phyloP scores from a whole-genome alignment of 2,797 vertebrate genomes.

The Petrocephalus schoutedeni region DNA sequence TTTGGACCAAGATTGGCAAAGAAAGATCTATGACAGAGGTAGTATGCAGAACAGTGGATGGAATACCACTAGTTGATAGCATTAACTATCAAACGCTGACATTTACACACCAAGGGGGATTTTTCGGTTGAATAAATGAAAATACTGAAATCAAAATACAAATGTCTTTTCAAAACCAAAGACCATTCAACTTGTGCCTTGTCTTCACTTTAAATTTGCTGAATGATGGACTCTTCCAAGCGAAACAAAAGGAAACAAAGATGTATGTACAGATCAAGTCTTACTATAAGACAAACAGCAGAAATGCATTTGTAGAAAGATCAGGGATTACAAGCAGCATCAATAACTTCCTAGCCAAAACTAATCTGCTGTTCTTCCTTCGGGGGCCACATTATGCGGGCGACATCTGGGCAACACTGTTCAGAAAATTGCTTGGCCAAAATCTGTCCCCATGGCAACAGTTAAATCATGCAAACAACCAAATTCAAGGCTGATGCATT shows the following conservation, averaged over 20 bases:
- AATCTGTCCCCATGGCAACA: conserved; percentile 37
- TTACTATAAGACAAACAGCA: conserved; percentile 78
- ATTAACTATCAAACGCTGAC: conserved; percentile 45
- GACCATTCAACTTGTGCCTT: conserved; percentile 55
- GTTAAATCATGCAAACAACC: conserved; percentile 20
- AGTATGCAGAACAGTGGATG: conserved; percentile 43
- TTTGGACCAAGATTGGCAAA: conserved; percentile 34
- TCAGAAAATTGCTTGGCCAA: conserved; percentile 34
- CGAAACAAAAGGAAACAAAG: conserved; percentile 56
- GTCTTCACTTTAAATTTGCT: conserved; percentile 41
- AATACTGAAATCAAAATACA: conserved; percentile 60
- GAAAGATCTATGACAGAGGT: conserved; percentile 48
- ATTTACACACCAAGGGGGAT: conserved; percentile 49
- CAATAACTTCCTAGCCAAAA: conserved; percentile 45
- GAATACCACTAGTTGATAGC: conserved; percentile 42
- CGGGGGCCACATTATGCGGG: conserved; percentile 46
- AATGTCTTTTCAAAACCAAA: conserved; percentile 52
- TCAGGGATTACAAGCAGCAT: conserved; percentile 68
- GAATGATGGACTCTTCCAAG: conserved; percentile 61
- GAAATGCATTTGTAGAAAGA: conserved; percentile 61
- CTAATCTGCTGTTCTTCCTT: conserved; percentile 41
- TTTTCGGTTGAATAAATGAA: conserved; percentile 39
- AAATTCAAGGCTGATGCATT: neutral
- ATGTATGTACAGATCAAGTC: conserved; percentile 73
- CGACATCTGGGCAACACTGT: conserved; percentile 45